A percentile compares a stretch with the other conserved stretches of the same genome.
Conservation (phyloP, 2,113 vertebrate genomes). For the Nesogale talazaci region DNA sequence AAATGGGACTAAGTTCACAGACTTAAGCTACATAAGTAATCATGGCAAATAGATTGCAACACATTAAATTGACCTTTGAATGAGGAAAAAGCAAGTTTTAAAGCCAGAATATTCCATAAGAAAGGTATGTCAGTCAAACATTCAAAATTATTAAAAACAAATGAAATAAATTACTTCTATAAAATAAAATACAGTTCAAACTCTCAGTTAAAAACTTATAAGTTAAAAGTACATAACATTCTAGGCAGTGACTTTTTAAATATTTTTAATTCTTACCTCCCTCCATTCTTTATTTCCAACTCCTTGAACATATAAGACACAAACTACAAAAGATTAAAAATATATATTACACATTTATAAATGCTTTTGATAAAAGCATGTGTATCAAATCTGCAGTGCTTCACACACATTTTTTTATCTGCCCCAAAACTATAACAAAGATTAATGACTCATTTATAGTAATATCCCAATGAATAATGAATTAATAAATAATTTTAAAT, state of each 20-base stretch:
- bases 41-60: neutral
- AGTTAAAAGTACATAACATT: neutral
- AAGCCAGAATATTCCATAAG: neutral
- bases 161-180: neutral
- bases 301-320: constrained; percentile 97
- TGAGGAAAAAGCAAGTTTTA: neutral
- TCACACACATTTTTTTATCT: neutral
- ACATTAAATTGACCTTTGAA: neutral
- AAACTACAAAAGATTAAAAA: constrained; percentile 89
- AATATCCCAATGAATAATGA: neutral
- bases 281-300: constrained; percentile 99
- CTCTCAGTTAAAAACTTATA: neutral
- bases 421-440: neutral
- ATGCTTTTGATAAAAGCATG: constrained; percentile 4
- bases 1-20: constrained; percentile 10
- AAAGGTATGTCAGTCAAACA: constrained; percentile 18
- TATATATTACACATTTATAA: constrained; percentile 1
- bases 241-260: neutral
- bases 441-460: neutral
- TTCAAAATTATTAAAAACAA: constrained; percentile 21
- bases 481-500: neutral
- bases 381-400: neutral
- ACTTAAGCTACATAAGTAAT: neutral
- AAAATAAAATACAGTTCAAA: constrained; percentile 23
- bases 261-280: constrained; percentile 91